These are phyloP conservation scores for Siphonodentalium dalli DNA, from an alignment of 2,888 invertebrate species.

Conservation along the genomic window DNA sequence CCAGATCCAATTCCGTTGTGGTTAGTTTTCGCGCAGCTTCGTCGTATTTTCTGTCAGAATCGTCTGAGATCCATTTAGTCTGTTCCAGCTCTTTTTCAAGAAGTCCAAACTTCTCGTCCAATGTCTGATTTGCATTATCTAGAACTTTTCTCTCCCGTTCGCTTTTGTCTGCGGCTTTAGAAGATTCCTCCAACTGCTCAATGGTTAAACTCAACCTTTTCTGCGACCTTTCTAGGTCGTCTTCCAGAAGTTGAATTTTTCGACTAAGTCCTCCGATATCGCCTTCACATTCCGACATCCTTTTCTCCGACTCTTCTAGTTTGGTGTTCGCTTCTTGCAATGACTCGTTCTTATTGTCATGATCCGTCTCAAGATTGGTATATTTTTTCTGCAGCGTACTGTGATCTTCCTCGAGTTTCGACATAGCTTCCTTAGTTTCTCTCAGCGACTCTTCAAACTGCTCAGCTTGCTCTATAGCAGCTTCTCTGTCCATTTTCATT, in stretches of 20 bases:
- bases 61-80: conserved; percentile 37
- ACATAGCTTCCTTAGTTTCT: background rate
- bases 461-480: background rate
- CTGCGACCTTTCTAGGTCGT: background rate
- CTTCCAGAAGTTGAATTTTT: background rate
- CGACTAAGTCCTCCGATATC: background rate
- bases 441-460: background rate
- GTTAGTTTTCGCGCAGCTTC: conserved; percentile 69
- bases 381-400: conserved; percentile 1
- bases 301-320: background rate
- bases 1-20: conserved; percentile 45
- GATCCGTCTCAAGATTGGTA: conserved; percentile 1
- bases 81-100: conserved; percentile 46
- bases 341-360: conserved; percentile 1
- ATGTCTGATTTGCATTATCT: conserved; percentile 95
- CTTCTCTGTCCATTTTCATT: conserved; percentile 3
- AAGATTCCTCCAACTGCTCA: background rate
- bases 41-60: conserved; percentile 98
- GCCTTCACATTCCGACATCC: background rate
- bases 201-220: background rate
- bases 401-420: conserved; percentile 3
- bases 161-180: conserved; percentile 69
- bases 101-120: conserved; percentile 42
- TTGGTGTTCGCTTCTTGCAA: background rate
- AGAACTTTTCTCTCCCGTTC: conserved; percentile 79